A percentile compares a stretch with the other conserved stretches of the same genome.
phyloP scores from a whole-genome alignment of 2,888 invertebrate species.

The Nysson spinosus region DNA sequence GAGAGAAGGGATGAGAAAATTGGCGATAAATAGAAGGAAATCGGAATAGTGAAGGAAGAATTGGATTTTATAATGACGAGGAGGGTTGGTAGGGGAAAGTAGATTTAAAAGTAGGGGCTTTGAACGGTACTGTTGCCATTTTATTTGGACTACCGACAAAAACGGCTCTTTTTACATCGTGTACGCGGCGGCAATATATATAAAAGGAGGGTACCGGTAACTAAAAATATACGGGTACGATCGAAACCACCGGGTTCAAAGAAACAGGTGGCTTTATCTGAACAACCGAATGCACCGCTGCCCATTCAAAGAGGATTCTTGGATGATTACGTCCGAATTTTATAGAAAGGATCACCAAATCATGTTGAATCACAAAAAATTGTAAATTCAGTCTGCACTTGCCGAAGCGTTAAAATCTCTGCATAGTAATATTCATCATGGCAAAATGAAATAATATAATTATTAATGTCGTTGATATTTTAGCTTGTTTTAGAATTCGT shows the following conservation, averaged over 20 bases:
- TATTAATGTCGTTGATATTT: too few relatives aligned
- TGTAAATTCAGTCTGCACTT: not conserved
- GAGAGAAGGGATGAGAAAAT: too few relatives aligned
- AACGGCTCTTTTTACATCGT: conserved; percentile 27
- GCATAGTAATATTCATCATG: too few relatives aligned
- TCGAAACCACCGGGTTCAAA: conserved; percentile 39
- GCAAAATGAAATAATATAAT: too few relatives aligned
- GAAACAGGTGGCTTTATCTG: conserved; percentile 28
- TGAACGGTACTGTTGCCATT: conserved; percentile 36
- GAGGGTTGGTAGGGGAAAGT: conserved; percentile 24
- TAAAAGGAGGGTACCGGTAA: conserved; percentile 25
- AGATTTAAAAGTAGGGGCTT: conserved; percentile 41
- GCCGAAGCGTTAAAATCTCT: not conserved
- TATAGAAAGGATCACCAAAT: not conserved
- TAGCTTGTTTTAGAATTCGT: too few relatives aligned
- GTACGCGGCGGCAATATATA: conserved; percentile 23
- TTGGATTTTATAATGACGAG: conserved; percentile 32
- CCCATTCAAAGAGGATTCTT: conserved; percentile 28
- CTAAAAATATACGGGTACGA: conserved; percentile 46
- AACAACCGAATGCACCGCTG: conserved; percentile 21
- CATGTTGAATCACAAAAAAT: too few relatives aligned
- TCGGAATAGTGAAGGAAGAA: conserved; percentile 10
- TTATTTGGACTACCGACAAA: conserved; percentile 40
- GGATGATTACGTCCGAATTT: conserved; percentile 19
- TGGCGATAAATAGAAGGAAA: not conserved